phyloP scores from a whole-genome alignment of 2,888 invertebrate species.

The Julus scandinavius region DNA sequence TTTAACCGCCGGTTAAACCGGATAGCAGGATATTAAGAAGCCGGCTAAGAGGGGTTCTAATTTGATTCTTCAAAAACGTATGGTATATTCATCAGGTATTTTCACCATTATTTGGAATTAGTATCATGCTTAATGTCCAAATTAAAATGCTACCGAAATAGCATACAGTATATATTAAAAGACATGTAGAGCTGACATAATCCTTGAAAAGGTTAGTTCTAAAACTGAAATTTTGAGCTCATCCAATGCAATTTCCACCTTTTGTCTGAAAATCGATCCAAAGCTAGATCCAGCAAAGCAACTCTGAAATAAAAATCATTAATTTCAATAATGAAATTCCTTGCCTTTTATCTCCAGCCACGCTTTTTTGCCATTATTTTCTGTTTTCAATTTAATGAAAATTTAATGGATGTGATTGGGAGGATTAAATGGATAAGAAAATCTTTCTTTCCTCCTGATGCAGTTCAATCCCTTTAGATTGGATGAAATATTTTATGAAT shows the following conservation, averaged over 20 bases:
- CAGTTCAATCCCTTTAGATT: conserved; percentile 31
- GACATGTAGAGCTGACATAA: not conserved
- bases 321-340: conserved; percentile 33
- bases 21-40: too few species aligned
- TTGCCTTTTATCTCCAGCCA: not conserved
- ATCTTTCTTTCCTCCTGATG: conserved; percentile 26
- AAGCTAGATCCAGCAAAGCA: not conserved
- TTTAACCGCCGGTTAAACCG: too few species aligned
- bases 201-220: not conserved
- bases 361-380: conserved; percentile 15
- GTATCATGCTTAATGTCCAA: too few species aligned
- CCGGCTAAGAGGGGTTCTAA: too few species aligned
- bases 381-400: conserved; percentile 35
- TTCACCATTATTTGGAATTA: too few species aligned
- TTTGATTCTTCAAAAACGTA: too few species aligned
- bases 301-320: not conserved
- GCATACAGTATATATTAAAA: too few species aligned
- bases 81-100: too few species aligned
- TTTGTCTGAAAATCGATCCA: not conserved
- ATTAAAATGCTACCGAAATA: too few species aligned
- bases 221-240: not conserved
- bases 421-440: conserved; percentile 41
- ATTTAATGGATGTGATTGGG: conserved; percentile 35
- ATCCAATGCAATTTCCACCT: not conserved
- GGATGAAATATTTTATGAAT: conserved; percentile 39